phyloP scores from a whole-genome alignment of 2,888 invertebrate species.

The Timema cristinae region DNA sequence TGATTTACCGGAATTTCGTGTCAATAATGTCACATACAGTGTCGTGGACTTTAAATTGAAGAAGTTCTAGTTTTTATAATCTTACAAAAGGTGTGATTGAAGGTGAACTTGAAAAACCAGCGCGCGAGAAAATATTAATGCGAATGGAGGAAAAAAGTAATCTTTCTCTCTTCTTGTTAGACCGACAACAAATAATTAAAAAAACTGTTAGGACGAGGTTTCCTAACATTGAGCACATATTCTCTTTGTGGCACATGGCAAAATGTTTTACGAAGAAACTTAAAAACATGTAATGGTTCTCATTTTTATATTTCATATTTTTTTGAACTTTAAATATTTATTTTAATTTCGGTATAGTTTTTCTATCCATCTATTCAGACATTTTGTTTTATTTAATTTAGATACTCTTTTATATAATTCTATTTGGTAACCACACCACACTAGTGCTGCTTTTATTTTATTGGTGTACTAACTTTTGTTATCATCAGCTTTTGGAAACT shows the following conservation, averaged over 20 bases:
- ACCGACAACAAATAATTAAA: conserved; percentile 29
- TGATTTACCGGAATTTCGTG: conserved; percentile 29
- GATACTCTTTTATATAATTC: too few species aligned
- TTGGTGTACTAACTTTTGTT: too few species aligned
- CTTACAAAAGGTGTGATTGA: neutral
- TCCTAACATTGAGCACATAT: conserved; percentile 27
- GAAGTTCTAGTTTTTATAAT: conserved; percentile 29
- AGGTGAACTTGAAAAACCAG: conserved; percentile 25
- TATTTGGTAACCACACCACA: too few species aligned
- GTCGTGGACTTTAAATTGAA: conserved; percentile 27
- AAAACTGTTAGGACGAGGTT: conserved; percentile 24
- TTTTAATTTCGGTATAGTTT: too few species aligned
- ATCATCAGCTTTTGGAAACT: too few species aligned
- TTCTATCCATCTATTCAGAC: too few species aligned
- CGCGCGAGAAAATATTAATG: conserved; percentile 27
- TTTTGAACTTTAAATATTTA: too few species aligned
- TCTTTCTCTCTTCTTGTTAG: conserved; percentile 30
- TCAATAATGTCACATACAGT: conserved; percentile 30
- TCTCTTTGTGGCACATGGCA: conserved; percentile 31
- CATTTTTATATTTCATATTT: too few species aligned
- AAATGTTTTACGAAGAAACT: conserved; percentile 30
- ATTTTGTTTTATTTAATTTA: too few species aligned
- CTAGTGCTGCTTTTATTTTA: too few species aligned
- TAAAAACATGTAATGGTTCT: neutral
- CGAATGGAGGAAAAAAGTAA: conserved; percentile 20